phyloP scores from a whole-genome alignment of 2,797 vertebrate species.

The Enteromius mattozi region DNA sequence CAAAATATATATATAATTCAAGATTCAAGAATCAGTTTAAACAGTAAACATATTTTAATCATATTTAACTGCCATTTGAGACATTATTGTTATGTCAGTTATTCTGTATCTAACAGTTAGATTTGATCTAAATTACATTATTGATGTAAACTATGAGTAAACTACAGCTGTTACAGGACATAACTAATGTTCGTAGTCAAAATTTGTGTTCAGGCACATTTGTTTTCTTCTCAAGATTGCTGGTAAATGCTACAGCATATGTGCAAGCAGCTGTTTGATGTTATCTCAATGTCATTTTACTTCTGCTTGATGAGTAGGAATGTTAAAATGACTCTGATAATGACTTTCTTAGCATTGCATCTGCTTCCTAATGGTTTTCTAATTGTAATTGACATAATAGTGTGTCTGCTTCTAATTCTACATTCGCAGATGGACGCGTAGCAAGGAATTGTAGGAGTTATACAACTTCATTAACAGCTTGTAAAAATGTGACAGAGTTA shows the following conservation, averaged over 20 bases:
- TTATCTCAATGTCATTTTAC: slow-evolving; percentile 8
- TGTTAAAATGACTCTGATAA: slow-evolving; percentile 10
- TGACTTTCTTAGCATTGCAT: slow-evolving; percentile 26
- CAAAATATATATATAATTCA: background rate
- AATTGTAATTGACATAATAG: slow-evolving; percentile 34
- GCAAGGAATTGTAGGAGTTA: slow-evolving; percentile 51
- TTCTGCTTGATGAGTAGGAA: background rate
- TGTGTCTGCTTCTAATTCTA: slow-evolving; percentile 57
- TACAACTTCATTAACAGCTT: slow-evolving; percentile 61
- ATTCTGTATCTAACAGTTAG: background rate
- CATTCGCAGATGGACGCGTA: slow-evolving; percentile 42
- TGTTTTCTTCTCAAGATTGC: background rate
- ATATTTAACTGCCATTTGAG: background rate
- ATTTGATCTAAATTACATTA: background rate
- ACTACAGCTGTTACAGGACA: background rate
- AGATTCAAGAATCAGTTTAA: background rate
- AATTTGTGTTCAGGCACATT: background rate
- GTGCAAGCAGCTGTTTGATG: slow-evolving; percentile 7
- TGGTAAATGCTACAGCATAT: background rate
- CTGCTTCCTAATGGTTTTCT: slow-evolving; percentile 13
- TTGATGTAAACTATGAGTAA: background rate
- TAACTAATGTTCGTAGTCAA: background rate
- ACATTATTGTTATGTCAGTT: background rate
- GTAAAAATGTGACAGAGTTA: slow-evolving; percentile 61
- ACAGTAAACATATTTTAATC: background rate